Base-by-base conservation (phyloP, 2,797 vertebrate species). In the Clarias platycephalus region DNA sequence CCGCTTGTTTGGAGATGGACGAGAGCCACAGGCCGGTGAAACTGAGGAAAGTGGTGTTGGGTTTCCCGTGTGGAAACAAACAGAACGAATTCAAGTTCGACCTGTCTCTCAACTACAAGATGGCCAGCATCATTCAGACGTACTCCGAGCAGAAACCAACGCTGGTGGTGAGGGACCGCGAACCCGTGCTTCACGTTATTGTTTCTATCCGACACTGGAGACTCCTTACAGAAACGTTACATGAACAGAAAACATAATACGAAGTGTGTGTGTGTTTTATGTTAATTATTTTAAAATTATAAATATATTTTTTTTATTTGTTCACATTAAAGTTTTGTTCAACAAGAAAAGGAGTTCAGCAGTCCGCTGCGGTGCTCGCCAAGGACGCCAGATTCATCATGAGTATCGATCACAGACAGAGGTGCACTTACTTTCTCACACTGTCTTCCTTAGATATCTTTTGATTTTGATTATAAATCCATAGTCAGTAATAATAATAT, bases 11-110 rank as follows among this genome's bases (percentile, higher is more conserved):
- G 92, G 94, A 96, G 91, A 95, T 99, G 95, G 97, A 98, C 86
- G 98, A 99, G 88, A 97, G 94, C 89, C 92, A 98, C 81, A 95
- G 98, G 88, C 98, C 98, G 0, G 98, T 99, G 89, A 98, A 98
- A 91, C 96, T 99, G 85, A 95, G 93, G 86, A 98, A 98, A 93
- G 93, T 99, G 80, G 97, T 99, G 79, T 94, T 99, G 91, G 97
- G 97, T 86, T 99, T 98, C 93, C 97, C 97, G 55, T 96, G 94
- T 90, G 94, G 88, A 90, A 92, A 86, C 84, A 97, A 94, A 91
- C 97, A 98, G 91, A 96, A 95, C 28, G 97, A 97, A 89, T 99
- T 98, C 93, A 99, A 96, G 92, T 99, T 99, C 93, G 98, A 99
- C 87, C 93, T 99, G 90, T 95, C 95, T 5, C 97, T 99, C 82